Percentiles rank a stretch among this genome's conserved stretches.
Evolutionary conservation across 2,797 vertebrate species (phyloP).

Genomic region (Nannoperca obscura): DNA sequence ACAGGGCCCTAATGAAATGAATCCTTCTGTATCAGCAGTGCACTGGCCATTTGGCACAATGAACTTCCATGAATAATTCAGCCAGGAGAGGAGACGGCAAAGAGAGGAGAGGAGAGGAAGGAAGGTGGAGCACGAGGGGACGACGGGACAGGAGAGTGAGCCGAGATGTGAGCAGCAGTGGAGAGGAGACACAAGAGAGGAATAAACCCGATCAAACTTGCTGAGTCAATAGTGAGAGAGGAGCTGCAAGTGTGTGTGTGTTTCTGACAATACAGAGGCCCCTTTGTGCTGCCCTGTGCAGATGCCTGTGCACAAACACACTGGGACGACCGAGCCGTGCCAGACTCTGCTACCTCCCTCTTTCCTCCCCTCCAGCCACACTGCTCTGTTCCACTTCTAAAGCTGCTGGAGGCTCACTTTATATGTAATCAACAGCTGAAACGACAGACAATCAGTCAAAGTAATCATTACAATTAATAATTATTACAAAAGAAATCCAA

Average conservation of each 20-base stretch:
- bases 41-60: slow-evolving; percentile 77
- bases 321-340: slow-evolving; percentile 68
- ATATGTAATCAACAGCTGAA: slow-evolving; percentile 25
- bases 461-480: background rate
- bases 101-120: slow-evolving; percentile 27
- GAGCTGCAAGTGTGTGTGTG: slow-evolving; percentile 36
- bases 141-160: slow-evolving; percentile 33
- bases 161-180: slow-evolving; percentile 42
- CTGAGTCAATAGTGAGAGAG: slow-evolving; percentile 75
- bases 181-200: slow-evolving; percentile 50
- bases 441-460: slow-evolving; percentile 3
- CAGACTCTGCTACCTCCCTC: slow-evolving; percentile 70
- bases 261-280: slow-evolving; percentile 68
- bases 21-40: slow-evolving; percentile 74
- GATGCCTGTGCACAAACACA: slow-evolving; percentile 76
- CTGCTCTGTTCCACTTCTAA: slow-evolving; percentile 38
- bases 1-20: slow-evolving; percentile 72
- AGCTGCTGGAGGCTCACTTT: slow-evolving; percentile 26
- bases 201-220: slow-evolving; percentile 69
- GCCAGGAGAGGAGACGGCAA: slow-evolving; percentile 53
- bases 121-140: slow-evolving; percentile 48
- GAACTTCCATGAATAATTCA: slow-evolving; percentile 81
- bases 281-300: slow-evolving; percentile 76
- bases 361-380: slow-evolving; percentile 32
- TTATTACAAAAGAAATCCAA: background rate